These are phyloP conservation scores for Apis mellifera DNA, from an alignment of 1,140 invertebrate species.

Conservation along the genomic window Amel_HAv3.1 CM009943.2:10728501-10729000, in stretches of 20 bases:
- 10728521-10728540: no score
- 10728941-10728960: no score
- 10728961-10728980: no score
- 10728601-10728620: conserved; percentile 85
- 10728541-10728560: no score
- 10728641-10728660: conserved; percentile 82
- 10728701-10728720: conserved; percentile 77
- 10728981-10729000: no score
- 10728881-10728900: neutral
- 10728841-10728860: conserved; percentile 85
- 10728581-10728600: no score
- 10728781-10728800: conserved; percentile 79
- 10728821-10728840: conserved; percentile 79
- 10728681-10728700: conserved; percentile 85
- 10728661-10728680: conserved; percentile 77
- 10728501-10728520: neutral
- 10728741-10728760: conserved; percentile 79
- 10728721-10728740: conserved; percentile 80
- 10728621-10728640: conserved; percentile 82
- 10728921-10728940: conserved; percentile 20
- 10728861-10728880: conserved; percentile 58
- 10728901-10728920: neutral
- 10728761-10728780: conserved; percentile 75
- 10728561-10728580: no score
- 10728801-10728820: conserved; percentile 79